Base-by-base conservation (phyloP, 2,113 vertebrate species). In the Saimiri boliviensis region DNA sequence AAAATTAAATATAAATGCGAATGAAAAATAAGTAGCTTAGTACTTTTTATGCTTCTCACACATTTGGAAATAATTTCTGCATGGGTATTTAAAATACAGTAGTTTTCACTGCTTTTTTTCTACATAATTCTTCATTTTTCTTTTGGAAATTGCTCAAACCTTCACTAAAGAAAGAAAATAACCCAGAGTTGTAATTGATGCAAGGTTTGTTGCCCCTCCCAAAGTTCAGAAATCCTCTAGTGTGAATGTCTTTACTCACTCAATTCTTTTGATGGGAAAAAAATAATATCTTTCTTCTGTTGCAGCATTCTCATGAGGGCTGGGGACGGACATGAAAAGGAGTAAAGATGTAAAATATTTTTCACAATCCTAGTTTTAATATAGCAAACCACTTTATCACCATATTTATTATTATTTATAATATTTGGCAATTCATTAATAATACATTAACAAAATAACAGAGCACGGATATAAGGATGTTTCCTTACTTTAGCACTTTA, bases 1-100 rank as follows among this genome's bases (percentile, higher is more conserved):
- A 58, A 94, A 86, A 96, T 93, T 95, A 80, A 94, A 77, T 68
- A 81, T 58, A 86, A 90, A 95, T 94, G 37, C 52, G 92, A 87
- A 63, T 93, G 89, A 91, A 93, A 95, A 92, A 84, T 81, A 94
- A 76, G 84, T 45, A 66, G 42, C 27, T 52, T 14, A 40, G 60
- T 97, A 17, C 42, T n/a, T 93, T 74, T 97, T 86, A 80, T 95
- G 54, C 42, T 66, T 86, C 42, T 82, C 37, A 79, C 37, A 81
- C 56, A 76, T 95, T 92, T 96, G 76, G 49, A 92, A 96, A 87
- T 96, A 77, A 93, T 90, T 70, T 58, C 21, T 81, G 8, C 47
- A 30, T 82, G 49, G 19, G 7, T 37, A 66, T 83, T 95, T 96
- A 91, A 47, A 91, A 66, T 79, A 45, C 23, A 71, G 16, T 94